These are phyloP conservation scores for Agrotis clavis DNA, from an alignment of 2,888 invertebrate species.

Conservation along the genomic window DNA sequence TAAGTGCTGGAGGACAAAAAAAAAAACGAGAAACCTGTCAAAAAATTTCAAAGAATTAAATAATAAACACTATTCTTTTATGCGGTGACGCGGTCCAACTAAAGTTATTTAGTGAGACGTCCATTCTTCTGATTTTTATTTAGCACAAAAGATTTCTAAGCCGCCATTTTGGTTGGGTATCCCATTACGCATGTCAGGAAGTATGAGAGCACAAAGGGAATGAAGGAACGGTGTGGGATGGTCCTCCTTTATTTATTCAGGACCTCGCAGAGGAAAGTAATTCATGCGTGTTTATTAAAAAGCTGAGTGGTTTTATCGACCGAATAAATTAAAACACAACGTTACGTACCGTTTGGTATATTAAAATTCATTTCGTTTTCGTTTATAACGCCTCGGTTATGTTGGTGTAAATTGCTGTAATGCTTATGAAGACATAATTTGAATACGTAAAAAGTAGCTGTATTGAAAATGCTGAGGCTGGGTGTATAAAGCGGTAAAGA, in stretches of 20 bases:
- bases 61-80: slow-evolving; percentile 63
- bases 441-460: slow-evolving; percentile 42
- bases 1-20: not conserved
- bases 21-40: slow-evolving; percentile 1
- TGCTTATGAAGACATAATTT: slow-evolving; percentile 46
- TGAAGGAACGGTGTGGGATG: slow-evolving; percentile 82
- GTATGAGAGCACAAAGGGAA: slow-evolving; percentile 83
- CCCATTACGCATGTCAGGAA: slow-evolving; percentile 87
- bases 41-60: slow-evolving; percentile 8
- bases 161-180: slow-evolving; percentile 83
- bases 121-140: slow-evolving; percentile 84
- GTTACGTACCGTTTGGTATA: slow-evolving; percentile 61
- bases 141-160: slow-evolving; percentile 81
- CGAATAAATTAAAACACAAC: slow-evolving; percentile 74
- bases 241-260: slow-evolving; percentile 88
- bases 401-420: slow-evolving; percentile 41
- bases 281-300: slow-evolving; percentile 88
- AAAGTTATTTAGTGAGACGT: slow-evolving; percentile 68
- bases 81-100: slow-evolving; percentile 58
- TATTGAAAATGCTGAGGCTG: slow-evolving; percentile 36
- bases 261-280: slow-evolving; percentile 83
- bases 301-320: slow-evolving; percentile 80
- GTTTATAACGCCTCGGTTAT: slow-evolving; percentile 37
- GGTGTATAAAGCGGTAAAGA: slow-evolving; percentile 8
- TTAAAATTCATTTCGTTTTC: slow-evolving; percentile 53